Evolutionary conservation across 2,888 invertebrate genomes (phyloP).

Genomic region (Caenorhabditis japonica): DNA sequence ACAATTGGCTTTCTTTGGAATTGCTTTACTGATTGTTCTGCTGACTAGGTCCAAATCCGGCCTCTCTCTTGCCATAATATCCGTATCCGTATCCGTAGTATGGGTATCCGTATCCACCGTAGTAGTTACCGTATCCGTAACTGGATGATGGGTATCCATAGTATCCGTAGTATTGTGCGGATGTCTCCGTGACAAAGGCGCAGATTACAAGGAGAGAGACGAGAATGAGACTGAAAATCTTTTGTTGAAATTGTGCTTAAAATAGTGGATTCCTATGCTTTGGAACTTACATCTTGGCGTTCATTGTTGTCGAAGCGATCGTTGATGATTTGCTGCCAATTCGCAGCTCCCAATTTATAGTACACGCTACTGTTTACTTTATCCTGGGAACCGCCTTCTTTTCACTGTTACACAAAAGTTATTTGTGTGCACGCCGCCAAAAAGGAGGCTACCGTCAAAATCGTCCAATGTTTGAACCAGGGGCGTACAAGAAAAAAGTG

Average conservation of each 20-base stretch:
- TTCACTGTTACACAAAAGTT: slow-evolving; percentile 30
- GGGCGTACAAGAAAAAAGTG: slow-evolving; percentile 22
- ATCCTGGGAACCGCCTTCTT: slow-evolving; percentile 19
- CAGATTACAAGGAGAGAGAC: slow-evolving; percentile 53
- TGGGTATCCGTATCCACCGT: slow-evolving; percentile 48
- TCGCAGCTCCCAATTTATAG: slow-evolving; percentile 27
- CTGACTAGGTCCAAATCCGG: slow-evolving; percentile 47
- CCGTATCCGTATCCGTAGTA: slow-evolving; percentile 35
- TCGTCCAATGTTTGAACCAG: slow-evolving; percentile 40
- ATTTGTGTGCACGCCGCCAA: slow-evolving; percentile 32
- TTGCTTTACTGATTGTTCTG: slow-evolving; percentile 37
- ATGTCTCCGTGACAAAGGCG: slow-evolving; percentile 41
- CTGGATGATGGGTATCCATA: slow-evolving; percentile 40
- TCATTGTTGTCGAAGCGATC: slow-evolving; percentile 27
- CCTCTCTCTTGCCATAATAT: slow-evolving; percentile 54
- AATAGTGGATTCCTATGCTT: too few species aligned
- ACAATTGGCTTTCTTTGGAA: neutral
- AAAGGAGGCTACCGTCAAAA: neutral
- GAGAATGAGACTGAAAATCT: slow-evolving; percentile 42
- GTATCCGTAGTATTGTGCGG: slow-evolving; percentile 50
- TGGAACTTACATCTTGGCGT: slow-evolving; percentile 48
- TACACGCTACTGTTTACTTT: slow-evolving; percentile 21
- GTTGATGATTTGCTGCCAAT: slow-evolving; percentile 30
- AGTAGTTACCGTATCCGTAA: slow-evolving; percentile 22
- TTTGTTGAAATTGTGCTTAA: neutral